Base-by-base conservation (phyloP, 2,113 vertebrate genomes). In the Micromys minutus region DNA sequence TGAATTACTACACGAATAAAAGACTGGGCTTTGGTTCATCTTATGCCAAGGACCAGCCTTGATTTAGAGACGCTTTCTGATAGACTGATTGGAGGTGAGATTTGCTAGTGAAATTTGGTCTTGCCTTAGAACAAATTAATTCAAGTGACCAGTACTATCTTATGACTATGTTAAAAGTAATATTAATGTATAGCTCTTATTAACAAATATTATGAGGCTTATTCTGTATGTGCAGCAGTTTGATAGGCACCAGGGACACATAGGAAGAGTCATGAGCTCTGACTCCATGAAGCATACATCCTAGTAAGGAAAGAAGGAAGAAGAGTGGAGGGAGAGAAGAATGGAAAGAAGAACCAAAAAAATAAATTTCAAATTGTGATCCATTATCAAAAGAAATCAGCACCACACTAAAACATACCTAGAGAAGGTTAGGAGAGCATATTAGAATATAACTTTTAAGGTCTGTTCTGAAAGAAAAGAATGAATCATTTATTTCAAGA, bases 391-490 rank as follows among this genome's bases (percentile, higher is more conserved):
- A 75, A 16, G 7, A 91, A 91, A 87, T 11, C 47, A 86, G 59
- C 34, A 84, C 24, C n/a, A 61, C 1, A 45, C 1, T 93, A 52
- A 59, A 57, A 61, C 42, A 42, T 47, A 74, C 31, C 75, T 1
- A 72, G 7, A 91, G n/a, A 83, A 17, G 10, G 29, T 47, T 47
- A 47, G 50, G 29, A 13, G 39, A 74, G 19, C 80, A 45, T 15
- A 21, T 42, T 26, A 34, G 26, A 34, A n/a, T 24, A 36, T 24
- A 39, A 89, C 42, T 6, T 50, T 89, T 89, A 57, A 76, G 87
- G 31, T 87, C 69, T 75, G 9, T 67, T 91, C 89, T 81, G 57
- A 92, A 69, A 75, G 65, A 55, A 90, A 9, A 96, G 61, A 94
- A 87, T 92, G 42, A 95, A 19, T 96, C 81, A 50, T 4, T 10